phyloP scores from a whole-genome alignment of 2,888 invertebrate species.

The Miltochrista miniata region DNA sequence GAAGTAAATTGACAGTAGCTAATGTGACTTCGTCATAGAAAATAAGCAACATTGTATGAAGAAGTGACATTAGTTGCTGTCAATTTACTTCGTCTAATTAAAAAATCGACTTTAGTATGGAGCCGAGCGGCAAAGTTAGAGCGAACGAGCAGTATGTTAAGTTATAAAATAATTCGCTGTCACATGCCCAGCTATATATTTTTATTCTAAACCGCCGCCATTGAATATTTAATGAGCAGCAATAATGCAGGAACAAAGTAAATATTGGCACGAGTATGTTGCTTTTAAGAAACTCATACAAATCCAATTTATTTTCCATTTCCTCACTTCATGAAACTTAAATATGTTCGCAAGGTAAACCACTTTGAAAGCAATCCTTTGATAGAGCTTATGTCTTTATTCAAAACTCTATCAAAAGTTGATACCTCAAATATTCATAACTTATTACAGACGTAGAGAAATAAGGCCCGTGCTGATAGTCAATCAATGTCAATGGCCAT shows the following conservation, averaged over 20 bases:
- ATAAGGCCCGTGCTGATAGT: no score
- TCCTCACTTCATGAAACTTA: conserved; percentile 82
- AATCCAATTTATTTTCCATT: conserved; percentile 83
- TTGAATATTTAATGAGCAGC: conserved; percentile 53
- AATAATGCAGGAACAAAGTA: conserved; percentile 70
- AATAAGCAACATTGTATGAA: no score
- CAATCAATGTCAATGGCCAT: background rate
- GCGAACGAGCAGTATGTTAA: no score
- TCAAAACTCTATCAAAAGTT: conserved; percentile 76
- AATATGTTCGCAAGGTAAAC: conserved; percentile 81
- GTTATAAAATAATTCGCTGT: conserved; percentile 16
- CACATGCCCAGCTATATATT: no score
- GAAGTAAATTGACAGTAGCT: no score
- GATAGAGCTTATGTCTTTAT: conserved; percentile 78
- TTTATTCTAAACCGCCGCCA: conserved; percentile 42
- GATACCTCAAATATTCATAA: conserved; percentile 42
- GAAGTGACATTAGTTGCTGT: no score
- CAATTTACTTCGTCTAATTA: no score
- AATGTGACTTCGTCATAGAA: no score
- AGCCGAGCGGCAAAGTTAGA: no score
- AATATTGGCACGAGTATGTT: conserved; percentile 61
- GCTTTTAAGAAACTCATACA: conserved; percentile 78
- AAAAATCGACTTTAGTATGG: no score
- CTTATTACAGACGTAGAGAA: background rate
- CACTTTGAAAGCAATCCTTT: conserved; percentile 81